Base-by-base conservation (phyloP, 2,113 vertebrate genomes). In the Megaceryle torquata region DNA sequence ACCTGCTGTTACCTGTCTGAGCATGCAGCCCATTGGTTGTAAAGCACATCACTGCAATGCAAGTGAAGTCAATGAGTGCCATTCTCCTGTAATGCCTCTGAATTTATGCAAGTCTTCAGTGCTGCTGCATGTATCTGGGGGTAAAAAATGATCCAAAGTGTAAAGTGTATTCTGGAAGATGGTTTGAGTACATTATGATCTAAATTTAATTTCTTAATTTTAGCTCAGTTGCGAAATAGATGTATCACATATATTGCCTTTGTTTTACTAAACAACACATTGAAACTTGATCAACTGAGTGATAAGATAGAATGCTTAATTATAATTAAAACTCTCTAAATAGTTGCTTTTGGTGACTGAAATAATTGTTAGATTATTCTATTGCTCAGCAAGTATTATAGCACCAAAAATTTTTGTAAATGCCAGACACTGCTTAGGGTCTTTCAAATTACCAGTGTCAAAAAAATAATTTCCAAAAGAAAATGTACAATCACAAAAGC, bases 141-240 rank as follows among this genome's bases (percentile, higher is more conserved):
- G 3, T 56, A 17, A 80, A 79, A 86, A 53, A 33, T 74, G 18
- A 74, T 67, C 21, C 11, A 29, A 69, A 48, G 10, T 20, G 11
- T 46, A 39, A 88, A 71, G 17, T 9, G 19, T 57, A 51, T 97
- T 95, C 70, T 89, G 51, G 60, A 96, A 57, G 59, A 79, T 50
- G 44, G n/a, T 94, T 94, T 95, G 29, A 86, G 77, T 46, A 69
- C 29, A 17, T 78, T 89, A 86, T 7, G 5, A 87, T 82, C 72
- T 96, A 77, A 86, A 81, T 95, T 97, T 83, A 26, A 70, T 97
- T 97, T 82, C 65, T 61, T 78, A 78, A 81, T 89, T 56, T 86
- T 91, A 95, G 75, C 56, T 92, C 83, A 39, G 9, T 59, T 63
- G 56, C 60, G 53, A 95, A 90, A 33, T 13, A 84, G 91, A 50